These are phyloP conservation scores for Trissolcus japonicus DNA, from an alignment of 2,888 invertebrate species.

Conservation along the genomic window DNA sequence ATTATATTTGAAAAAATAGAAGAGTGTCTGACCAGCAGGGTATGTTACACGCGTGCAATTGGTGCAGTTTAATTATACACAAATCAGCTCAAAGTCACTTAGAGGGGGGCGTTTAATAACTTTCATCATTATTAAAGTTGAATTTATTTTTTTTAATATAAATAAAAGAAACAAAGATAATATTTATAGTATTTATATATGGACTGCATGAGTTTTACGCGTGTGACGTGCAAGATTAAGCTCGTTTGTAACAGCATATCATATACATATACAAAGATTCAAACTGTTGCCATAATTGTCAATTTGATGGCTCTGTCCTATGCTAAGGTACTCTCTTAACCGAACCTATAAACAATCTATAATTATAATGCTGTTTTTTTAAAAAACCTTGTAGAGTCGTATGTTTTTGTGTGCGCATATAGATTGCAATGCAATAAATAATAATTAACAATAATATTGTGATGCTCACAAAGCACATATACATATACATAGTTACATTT, in stretches of 20 bases:
- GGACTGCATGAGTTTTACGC: constrained; percentile 16
- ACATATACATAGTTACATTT: constrained; percentile 63
- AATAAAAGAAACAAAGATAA: constrained; percentile 19
- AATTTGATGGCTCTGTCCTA: constrained; percentile 68
- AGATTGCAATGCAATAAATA: constrained; percentile 72
- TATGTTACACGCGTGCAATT: constrained; percentile 8
- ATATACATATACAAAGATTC: constrained; percentile 59
- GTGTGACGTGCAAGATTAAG: constrained; percentile 2
- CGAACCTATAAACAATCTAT: neutral
- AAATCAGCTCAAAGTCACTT: constrained; percentile 37
- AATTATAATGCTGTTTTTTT: constrained; percentile 64
- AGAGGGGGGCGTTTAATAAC: constrained; percentile 19
- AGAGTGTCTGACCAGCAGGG: neutral
- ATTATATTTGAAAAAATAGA: constrained; percentile 6
- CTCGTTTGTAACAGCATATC: constrained; percentile 67
- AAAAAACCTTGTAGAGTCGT: constrained; percentile 65
- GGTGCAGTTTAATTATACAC: constrained; percentile 37
- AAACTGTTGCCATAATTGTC: constrained; percentile 65
- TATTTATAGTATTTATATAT: constrained; percentile 51
- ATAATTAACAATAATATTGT: constrained; percentile 71
- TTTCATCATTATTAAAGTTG: constrained; percentile 17
- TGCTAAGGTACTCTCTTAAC: constrained; percentile 70
- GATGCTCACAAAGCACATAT: constrained; percentile 75
- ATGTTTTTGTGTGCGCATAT: constrained; percentile 71
- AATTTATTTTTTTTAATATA: constrained; percentile 27